phyloP scores from a whole-genome alignment of 2,888 invertebrate genomes.

The Nebria salina region DNA sequence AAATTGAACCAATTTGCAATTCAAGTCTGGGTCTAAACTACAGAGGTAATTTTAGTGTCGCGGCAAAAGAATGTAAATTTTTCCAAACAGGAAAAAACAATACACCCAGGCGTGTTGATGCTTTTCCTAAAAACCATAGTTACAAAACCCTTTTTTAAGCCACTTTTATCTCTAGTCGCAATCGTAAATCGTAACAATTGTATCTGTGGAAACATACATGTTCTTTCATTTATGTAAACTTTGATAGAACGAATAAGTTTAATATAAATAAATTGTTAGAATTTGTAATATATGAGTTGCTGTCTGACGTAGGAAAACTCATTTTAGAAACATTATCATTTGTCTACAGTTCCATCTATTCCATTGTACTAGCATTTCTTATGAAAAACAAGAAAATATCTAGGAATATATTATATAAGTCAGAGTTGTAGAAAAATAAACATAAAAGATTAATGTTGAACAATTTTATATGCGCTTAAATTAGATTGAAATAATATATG shows the following conservation, averaged over 20 bases:
- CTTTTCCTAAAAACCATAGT: too few relatives aligned
- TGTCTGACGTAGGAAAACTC: background rate
- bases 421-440: background rate
- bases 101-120: too few relatives aligned
- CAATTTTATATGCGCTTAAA: background rate
- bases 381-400: background rate
- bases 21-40: too few relatives aligned
- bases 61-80: too few relatives aligned
- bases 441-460: background rate
- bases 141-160: too few relatives aligned
- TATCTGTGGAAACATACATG: too few relatives aligned
- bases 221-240: background rate
- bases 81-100: too few relatives aligned
- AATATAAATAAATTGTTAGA: background rate
- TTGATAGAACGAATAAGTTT: background rate
- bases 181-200: background rate
- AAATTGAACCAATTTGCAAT: too few relatives aligned
- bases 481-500: background rate
- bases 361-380: background rate
- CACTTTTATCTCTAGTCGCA: too few relatives aligned
- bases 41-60: too few relatives aligned
- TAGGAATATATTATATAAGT: background rate
- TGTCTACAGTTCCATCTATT: background rate
- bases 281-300: background rate
- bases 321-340: background rate